A percentile compares a stretch with the other conserved stretches of the same genome.
Evolutionary conservation across 2,113 vertebrate genomes (phyloP).

Genomic region (Gymnorhina tibicen): DNA sequence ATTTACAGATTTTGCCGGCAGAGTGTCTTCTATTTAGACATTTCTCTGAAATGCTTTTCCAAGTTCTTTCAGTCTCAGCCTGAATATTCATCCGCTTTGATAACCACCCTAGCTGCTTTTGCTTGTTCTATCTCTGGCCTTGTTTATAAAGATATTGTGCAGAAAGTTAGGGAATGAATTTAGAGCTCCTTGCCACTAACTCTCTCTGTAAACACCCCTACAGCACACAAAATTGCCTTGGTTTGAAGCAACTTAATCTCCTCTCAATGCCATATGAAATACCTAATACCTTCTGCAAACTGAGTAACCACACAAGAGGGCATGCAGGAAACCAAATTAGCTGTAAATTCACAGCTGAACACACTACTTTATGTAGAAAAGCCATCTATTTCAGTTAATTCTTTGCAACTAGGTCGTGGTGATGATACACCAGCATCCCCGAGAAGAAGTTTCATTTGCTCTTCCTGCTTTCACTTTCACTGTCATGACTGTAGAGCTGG

Average conservation of each 20-base stretch:
- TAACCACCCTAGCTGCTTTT: neutral
- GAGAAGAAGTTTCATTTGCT: neutral
- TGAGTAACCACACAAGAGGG: neutral
- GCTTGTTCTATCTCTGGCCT: neutral
- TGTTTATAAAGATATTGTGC: neutral
- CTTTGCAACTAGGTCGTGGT: neutral
- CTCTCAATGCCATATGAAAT: neutral
- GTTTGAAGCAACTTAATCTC: neutral
- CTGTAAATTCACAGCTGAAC: neutral
- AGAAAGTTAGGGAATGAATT: neutral
- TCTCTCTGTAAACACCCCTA: neutral
- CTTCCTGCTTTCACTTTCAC: neutral
- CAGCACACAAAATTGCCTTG: neutral
- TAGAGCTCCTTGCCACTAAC: neutral
- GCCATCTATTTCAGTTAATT: neutral
- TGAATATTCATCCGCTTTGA: neutral
- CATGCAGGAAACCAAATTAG: neutral
- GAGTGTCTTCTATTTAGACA: neutral
- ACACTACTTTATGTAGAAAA: neutral
- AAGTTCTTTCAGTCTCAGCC: neutral
- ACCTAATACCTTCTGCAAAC: neutral
- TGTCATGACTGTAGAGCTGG: neutral
- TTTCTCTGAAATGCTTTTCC: neutral
- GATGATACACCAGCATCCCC: neutral
- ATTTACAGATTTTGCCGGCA: neutral